Percentiles rank a stretch among this genome's conserved stretches.
Evolutionary conservation across 2,797 vertebrate species (phyloP).

Genomic region (Syngnathus acus): DNA sequence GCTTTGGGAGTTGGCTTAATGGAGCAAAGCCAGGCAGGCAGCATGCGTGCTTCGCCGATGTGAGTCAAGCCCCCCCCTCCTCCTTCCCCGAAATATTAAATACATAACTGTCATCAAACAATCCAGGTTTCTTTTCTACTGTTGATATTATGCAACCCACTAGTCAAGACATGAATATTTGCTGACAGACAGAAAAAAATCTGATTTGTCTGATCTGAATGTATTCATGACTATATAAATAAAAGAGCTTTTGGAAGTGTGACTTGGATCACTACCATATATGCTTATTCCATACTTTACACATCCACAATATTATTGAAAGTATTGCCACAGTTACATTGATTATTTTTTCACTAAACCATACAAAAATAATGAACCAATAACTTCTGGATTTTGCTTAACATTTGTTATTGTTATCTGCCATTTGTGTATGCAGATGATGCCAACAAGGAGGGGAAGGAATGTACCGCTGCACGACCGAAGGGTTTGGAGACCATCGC

Average conservation of each 20-base stretch:
- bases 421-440: constrained; percentile 5
- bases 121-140: too few relatives aligned
- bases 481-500: constrained; percentile 72
- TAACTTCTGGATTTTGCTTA: too few relatives aligned
- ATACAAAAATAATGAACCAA: too few relatives aligned
- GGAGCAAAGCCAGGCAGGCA: neutral
- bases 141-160: too few relatives aligned
- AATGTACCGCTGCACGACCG: constrained; percentile 4
- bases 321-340: too few relatives aligned
- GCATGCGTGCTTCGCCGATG: neutral
- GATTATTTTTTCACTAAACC: too few relatives aligned
- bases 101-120: neutral
- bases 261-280: neutral
- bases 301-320: neutral
- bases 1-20: neutral
- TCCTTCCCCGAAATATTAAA: neutral
- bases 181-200: too few relatives aligned
- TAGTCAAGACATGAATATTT: too few relatives aligned
- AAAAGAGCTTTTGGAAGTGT: too few relatives aligned
- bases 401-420: neutral
- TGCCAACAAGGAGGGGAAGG: constrained; percentile 21
- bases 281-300: neutral
- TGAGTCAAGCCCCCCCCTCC: neutral
- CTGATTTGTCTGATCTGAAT: too few relatives aligned
- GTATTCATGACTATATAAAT: neutral